These are phyloP conservation scores for Tipula unca DNA, from an alignment of 2,888 invertebrate genomes.

Conservation along the genomic window DNA sequence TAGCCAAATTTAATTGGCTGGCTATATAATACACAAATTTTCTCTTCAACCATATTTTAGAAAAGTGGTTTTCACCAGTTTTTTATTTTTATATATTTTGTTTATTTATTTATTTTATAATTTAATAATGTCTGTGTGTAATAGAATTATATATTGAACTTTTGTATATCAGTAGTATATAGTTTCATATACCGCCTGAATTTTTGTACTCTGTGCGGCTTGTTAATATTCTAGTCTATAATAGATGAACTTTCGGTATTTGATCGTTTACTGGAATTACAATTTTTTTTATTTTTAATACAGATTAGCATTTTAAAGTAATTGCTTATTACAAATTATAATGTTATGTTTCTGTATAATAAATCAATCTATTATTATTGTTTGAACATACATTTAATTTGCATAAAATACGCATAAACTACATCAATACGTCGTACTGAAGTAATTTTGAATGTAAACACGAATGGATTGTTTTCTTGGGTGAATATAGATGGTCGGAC, in stretches of 20 bases:
- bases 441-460: background rate
- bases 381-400: background rate
- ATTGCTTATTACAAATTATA: background rate
- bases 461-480: background rate
- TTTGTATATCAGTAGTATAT: background rate
- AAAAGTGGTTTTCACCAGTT: background rate
- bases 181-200: background rate
- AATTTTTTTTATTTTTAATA: background rate
- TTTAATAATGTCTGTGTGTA: background rate
- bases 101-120: background rate
- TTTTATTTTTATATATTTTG: background rate
- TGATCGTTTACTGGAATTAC: background rate
- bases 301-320: background rate
- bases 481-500: background rate
- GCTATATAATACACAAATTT: background rate
- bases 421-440: background rate
- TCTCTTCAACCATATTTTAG: background rate
- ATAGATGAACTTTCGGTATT: background rate
- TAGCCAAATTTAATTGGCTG: background rate
- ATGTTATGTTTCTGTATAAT: background rate
- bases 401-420: background rate
- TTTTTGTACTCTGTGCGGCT: background rate
- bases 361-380: background rate
- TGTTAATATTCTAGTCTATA: background rate
- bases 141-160: background rate